Percentiles rank a stretch among this genome's conserved stretches.
These are phyloP conservation scores for Lottia scabra DNA, from an alignment of 2,888 invertebrate species.

Conservation along the genomic window DNA sequence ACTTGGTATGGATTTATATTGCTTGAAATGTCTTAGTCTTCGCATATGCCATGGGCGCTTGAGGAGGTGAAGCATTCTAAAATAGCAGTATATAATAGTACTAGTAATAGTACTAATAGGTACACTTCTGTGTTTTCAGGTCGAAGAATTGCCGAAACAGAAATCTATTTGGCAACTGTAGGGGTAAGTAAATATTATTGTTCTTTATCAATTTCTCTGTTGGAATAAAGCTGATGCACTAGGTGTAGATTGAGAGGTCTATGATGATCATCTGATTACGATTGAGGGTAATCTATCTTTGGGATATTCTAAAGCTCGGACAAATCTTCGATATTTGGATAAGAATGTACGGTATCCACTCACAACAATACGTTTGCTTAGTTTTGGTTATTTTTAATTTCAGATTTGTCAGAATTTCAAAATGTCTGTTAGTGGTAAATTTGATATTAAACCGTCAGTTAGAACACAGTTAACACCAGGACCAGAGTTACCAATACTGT, in stretches of 20 bases:
- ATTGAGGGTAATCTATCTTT: too few species aligned
- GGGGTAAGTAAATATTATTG: constrained; percentile 39
- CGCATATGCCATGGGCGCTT: too few species aligned
- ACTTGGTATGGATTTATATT: too few species aligned
- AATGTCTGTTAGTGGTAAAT: constrained; percentile 40
- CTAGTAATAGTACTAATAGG: not conserved
- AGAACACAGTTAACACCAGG: constrained; percentile 62
- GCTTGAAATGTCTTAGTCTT: too few species aligned
- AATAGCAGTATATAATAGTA: not conserved
- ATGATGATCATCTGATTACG: too few species aligned
- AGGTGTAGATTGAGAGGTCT: not conserved
- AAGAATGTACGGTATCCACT: too few species aligned
- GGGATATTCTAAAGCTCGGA: too few species aligned
- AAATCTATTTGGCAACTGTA: constrained; percentile 48
- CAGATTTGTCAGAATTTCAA: constrained; percentile 64
- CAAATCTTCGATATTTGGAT: too few species aligned
- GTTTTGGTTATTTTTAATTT: constrained; percentile 30
- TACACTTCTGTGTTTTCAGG: constrained; percentile 32
- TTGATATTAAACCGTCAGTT: constrained; percentile 52
- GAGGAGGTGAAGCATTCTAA: too few species aligned
- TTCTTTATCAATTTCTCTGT: too few species aligned
- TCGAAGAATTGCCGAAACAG: constrained; percentile 53
- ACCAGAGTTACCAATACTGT: constrained; percentile 57
- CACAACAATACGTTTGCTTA: not conserved
- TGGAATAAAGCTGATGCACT: not conserved